These are phyloP conservation scores for Agapornis canus DNA, from an alignment of 2,797 vertebrate species.

Conservation along the genomic window DNA sequence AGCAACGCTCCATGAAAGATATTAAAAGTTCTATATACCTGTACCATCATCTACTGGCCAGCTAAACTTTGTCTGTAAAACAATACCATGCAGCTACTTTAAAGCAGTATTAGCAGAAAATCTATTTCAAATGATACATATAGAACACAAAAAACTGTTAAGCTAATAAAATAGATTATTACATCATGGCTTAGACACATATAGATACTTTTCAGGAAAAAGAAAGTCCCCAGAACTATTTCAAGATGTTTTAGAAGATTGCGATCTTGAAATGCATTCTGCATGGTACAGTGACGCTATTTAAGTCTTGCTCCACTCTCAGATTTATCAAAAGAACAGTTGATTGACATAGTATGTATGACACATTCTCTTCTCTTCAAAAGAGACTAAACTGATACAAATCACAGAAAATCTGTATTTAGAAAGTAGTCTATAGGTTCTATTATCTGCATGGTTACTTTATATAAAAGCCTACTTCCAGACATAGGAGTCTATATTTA, in stretches of 20 bases:
- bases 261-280: background rate
- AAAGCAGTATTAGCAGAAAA: background rate
- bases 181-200: background rate
- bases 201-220: background rate
- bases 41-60: background rate
- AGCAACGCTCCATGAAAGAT: background rate
- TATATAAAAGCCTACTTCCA: background rate
- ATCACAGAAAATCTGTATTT: background rate
- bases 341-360: background rate
- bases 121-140: background rate
- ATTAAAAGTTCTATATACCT: background rate
- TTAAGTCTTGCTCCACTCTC: background rate
- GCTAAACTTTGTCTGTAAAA: background rate
- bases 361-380: background rate
- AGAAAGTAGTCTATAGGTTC: background rate
- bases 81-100: background rate
- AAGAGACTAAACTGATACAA: background rate
- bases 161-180: background rate
- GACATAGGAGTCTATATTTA: background rate
- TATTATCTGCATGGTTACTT: background rate
- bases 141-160: background rate
- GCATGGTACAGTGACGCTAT: background rate
- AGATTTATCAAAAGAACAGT: background rate
- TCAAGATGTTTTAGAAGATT: background rate
- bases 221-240: background rate